Evolutionary conservation across 2,888 invertebrate genomes (phyloP).

Genomic region (Neoitamus cyanurus): DNA sequence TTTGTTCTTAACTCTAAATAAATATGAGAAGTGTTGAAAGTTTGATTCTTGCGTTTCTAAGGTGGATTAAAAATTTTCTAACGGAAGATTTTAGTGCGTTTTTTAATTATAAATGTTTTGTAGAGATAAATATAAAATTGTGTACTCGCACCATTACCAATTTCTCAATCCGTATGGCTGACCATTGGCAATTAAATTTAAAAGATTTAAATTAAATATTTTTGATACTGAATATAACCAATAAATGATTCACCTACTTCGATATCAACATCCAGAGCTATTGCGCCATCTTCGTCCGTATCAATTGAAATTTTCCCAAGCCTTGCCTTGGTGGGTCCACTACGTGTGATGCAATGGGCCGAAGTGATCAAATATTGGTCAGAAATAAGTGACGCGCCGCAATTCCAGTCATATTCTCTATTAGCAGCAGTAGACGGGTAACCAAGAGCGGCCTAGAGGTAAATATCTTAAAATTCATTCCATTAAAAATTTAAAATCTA

Average conservation of each 20-base stretch:
- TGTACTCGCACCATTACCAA: no score
- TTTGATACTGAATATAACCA: background rate
- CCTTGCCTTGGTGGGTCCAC: slow-evolving; percentile 38
- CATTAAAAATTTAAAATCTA: background rate
- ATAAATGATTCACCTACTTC: background rate
- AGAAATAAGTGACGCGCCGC: slow-evolving; percentile 51
- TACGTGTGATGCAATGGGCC: slow-evolving; percentile 51
- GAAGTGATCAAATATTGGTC: slow-evolving; percentile 48
- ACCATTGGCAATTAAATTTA: no score
- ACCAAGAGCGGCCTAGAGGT: slow-evolving; percentile 45
- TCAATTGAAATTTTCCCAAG: slow-evolving; percentile 48
- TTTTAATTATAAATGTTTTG: no score
- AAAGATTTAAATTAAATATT: no score
- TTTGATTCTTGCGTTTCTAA: no score
- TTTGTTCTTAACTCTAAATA: no score
- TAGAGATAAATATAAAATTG: no score
- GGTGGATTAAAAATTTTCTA: no score
- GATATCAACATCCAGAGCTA: slow-evolving; percentile 41
- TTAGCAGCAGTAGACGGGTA: slow-evolving; percentile 16
- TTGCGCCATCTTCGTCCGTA: background rate
- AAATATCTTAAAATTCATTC: background rate
- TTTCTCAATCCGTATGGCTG: no score
- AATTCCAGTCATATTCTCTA: slow-evolving; percentile 21
- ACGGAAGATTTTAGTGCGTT: no score
- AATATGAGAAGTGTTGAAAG: no score